Evolutionary conservation across 2,888 invertebrate genomes (phyloP), one percentile per base, ranked within the genome.

Genomic region (Tanytarsus gracilentus): DNA sequence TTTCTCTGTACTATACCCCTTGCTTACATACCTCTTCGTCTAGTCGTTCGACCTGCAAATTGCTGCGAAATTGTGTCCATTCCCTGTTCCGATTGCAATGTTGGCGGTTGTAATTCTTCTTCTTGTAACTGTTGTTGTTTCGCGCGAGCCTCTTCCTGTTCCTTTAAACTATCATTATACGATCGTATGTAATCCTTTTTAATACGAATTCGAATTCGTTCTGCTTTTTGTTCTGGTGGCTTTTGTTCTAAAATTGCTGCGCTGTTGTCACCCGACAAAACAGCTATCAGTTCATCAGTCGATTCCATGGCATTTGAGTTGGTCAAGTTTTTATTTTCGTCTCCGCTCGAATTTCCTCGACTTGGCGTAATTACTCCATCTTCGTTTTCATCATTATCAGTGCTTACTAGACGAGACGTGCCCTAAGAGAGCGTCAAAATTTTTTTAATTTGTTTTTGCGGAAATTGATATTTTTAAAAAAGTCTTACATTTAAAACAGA

Each of bases 361-460:
- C 63, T 75, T 74, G 79, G 79, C 55, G 79, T 79, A 64, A 77
- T 78, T 52, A 77, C 76, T 55, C 79, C 78, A 69, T 79, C 79
- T 75, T 82, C n/a, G n/a, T n/a, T n/a, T n/a, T n/a, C n/a, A n/a
- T n/a, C 82, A 61, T 81, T 82, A 67, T 82, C 82, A 56, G 82
- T 82, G 68, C 82, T 82, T 61, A 82, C 80, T 69, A 82, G 77
- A 65, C 82, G 78, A 53, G 82, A 82, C 61, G 81, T 82, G 55
- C 82, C 82, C 74, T 74, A 63, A 53, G 65, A 66, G 63, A 51
- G 51, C 53, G 63, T n/a, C n/a, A 30, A 51, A 40, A 40, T 40
- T 16, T 40, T 40, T 40, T 3, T 25, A 26, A 26, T 3, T 8
- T 18, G 9, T 9, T 25, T 49, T 26, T 23, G 11, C 11, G 26